Conservation (phyloP, 2,113 vertebrate species). For the Melospiza melodia region DNA sequence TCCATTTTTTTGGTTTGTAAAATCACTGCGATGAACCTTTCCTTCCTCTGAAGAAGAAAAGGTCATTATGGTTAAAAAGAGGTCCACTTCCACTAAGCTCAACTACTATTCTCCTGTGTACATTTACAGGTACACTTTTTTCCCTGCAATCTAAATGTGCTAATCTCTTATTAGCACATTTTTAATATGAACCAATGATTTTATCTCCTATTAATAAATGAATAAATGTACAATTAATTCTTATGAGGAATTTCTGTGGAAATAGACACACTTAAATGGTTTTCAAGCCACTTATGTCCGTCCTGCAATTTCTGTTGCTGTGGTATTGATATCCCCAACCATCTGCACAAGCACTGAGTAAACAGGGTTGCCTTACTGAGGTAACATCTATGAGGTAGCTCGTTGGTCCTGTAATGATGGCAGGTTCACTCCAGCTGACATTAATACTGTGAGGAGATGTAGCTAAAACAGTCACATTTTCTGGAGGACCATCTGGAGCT, state of each 20-base stretch:
- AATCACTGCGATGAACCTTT: background rate
- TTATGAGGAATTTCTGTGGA: background rate
- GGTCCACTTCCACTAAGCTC: background rate
- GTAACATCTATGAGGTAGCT: conserved; percentile 87
- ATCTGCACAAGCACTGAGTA: background rate
- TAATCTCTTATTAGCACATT: background rate
- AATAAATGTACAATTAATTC: background rate
- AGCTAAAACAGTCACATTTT: conserved; percentile 78
- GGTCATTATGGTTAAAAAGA: background rate
- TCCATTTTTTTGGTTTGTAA: background rate
- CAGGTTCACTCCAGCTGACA: conserved; percentile 86
- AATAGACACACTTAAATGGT: background rate
- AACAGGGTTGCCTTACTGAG: conserved; percentile 69
- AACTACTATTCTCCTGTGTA: background rate
- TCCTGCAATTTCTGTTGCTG: background rate
- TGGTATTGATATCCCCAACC: background rate
- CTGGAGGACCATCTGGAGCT: conserved; percentile 91
- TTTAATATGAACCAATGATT: background rate
- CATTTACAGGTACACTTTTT: background rate
- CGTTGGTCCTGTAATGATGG: conserved; percentile 87
- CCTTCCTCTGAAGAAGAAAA: background rate
- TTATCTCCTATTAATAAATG: background rate
- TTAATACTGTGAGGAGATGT: conserved; percentile 83
- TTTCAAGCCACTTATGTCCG: background rate
- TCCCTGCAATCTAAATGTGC: background rate